Evolutionary conservation across 2,888 invertebrate species (phyloP).

Genomic region (Xestia ashworthii): DNA sequence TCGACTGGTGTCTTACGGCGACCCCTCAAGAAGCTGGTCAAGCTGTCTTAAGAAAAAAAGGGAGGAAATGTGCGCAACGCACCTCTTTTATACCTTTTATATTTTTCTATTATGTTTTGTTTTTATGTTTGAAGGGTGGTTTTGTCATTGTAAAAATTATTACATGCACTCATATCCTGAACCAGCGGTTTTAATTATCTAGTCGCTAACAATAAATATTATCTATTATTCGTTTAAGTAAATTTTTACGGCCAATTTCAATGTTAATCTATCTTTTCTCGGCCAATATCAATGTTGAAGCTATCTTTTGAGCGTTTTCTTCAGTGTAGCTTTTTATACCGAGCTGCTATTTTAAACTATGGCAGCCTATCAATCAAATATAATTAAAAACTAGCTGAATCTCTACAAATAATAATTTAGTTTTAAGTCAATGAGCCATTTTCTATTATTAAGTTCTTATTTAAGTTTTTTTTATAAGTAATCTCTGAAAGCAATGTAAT

Average conservation of each 20-base stretch:
- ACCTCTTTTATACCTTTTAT: too few species aligned
- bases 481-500: constrained; percentile 37
- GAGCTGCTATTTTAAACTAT: not conserved
- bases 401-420: constrained; percentile 21
- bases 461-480: constrained; percentile 16
- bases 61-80: too few species aligned
- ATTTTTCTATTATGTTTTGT: too few species aligned
- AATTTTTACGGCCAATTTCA: not conserved
- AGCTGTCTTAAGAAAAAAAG: too few species aligned
- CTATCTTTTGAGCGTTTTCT: constrained; percentile 3
- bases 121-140: too few species aligned
- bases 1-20: too few species aligned
- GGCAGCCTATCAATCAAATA: constrained; percentile 7
- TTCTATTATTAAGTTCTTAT: constrained; percentile 39
- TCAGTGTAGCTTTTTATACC: not conserved
- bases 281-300: not conserved
- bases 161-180: too few species aligned
- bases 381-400: constrained; percentile 9
- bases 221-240: not conserved
- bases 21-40: too few species aligned
- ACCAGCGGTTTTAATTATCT: too few species aligned
- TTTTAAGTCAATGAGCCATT: constrained; percentile 45
- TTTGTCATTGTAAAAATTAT: too few species aligned
- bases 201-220: too few species aligned
- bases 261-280: too few species aligned